A percentile compares a stretch with the other conserved stretches of the same genome.
These are phyloP conservation scores for Pterobdella sp. DNA, from an alignment of 2,888 invertebrate species.

Conservation along the genomic window DNA sequence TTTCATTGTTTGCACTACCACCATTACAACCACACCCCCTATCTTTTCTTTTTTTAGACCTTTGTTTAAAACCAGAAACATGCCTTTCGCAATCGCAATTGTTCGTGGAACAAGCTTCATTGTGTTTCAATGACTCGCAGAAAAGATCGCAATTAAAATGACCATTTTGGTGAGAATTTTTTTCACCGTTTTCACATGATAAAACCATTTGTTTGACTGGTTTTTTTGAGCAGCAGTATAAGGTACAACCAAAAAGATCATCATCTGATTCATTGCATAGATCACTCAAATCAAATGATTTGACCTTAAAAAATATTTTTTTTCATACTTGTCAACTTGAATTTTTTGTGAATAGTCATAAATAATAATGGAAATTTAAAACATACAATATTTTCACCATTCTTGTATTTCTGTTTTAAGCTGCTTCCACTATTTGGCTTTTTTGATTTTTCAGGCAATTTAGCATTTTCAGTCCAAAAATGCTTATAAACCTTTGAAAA, in stretches of 20 bases:
- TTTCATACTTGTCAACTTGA: no score
- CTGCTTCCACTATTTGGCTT: no score
- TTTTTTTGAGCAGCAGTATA: background rate
- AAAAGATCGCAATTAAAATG: background rate
- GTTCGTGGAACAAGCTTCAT: background rate
- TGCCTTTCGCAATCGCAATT: background rate
- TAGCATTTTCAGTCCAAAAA: no score
- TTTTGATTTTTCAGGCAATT: no score
- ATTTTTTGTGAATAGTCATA: no score
- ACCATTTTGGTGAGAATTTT: background rate
- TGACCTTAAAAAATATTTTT: slow-evolving; percentile 9
- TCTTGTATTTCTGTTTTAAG: no score
- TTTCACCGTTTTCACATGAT: background rate
- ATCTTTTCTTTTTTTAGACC: background rate
- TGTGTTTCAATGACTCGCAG: background rate
- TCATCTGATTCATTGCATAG: background rate
- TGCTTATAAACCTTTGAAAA: no score
- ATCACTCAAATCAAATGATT: background rate
- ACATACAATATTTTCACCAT: no score
- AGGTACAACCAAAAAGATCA: background rate
- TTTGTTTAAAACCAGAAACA: background rate
- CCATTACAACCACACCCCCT: background rate
- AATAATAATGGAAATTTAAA: no score
- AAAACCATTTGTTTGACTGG: background rate
- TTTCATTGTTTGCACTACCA: no score